Percentiles rank a stretch among this genome's conserved stretches.
These are phyloP conservation scores for Lateolabrax maculatus DNA, from an alignment of 2,797 vertebrate genomes.

Conservation along the genomic window DNA sequence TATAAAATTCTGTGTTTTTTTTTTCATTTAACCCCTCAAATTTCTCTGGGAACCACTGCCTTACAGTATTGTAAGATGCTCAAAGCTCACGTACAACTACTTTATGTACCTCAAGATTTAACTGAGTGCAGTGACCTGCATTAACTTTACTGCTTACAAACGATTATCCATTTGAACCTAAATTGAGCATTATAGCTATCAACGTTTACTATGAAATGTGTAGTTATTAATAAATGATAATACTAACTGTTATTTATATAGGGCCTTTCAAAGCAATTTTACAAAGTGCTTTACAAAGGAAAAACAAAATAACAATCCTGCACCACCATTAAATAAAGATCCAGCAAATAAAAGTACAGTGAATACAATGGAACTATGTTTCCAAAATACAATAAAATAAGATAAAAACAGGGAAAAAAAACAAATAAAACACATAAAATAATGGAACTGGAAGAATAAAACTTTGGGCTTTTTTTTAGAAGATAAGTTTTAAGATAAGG, in stretches of 20 bases:
- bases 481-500: too few relatives aligned
- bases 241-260: background rate
- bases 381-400: background rate
- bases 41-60: background rate
- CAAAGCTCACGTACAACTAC: background rate
- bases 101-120: background rate
- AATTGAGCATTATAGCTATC: background rate
- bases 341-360: background rate
- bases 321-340: background rate
- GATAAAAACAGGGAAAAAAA: background rate
- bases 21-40: background rate
- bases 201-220: slow-evolving; percentile 2
- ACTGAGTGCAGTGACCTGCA: background rate
- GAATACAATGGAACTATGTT: background rate
- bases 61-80: background rate
- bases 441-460: background rate
- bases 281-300: background rate
- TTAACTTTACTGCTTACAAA: slow-evolving; percentile 19
- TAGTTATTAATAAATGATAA: background rate
- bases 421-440: too few relatives aligned
- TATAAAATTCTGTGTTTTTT: background rate
- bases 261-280: background rate
- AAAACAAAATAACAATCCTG: background rate
- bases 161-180: background rate
- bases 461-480: too few relatives aligned